phyloP scores from a whole-genome alignment of 2,888 invertebrate genomes.

The Agrochola circellaris region DNA sequence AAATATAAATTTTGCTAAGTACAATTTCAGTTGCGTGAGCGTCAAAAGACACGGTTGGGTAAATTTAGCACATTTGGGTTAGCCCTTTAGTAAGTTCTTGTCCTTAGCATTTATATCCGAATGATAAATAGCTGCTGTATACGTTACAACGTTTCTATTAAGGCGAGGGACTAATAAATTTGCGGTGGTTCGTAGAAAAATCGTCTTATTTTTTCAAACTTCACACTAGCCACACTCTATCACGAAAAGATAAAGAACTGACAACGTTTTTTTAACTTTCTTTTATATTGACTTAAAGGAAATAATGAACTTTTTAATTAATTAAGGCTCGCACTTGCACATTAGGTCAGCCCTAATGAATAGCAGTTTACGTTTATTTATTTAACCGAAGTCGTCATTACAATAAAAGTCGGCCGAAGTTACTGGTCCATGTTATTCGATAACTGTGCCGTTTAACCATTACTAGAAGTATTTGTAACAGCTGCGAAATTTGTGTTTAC shows the following conservation, averaged over 20 bases:
- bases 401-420: conserved; percentile 65
- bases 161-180: conserved; percentile 42
- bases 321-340: conserved; percentile 54
- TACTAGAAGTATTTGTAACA: conserved; percentile 52
- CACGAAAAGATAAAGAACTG: conserved; percentile 53
- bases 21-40: conserved; percentile 35
- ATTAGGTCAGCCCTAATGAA: conserved; percentile 67
- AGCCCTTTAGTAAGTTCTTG: conserved; percentile 37
- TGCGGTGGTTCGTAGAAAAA: conserved; percentile 45
- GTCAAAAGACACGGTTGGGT: conserved; percentile 36
- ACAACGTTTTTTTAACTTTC: conserved; percentile 38
- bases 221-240: conserved; percentile 43
- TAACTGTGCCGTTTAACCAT: conserved; percentile 65
- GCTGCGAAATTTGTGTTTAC: conserved; percentile 50
- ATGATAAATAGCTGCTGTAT: conserved; percentile 49
- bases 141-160: conserved; percentile 50
- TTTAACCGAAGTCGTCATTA: conserved; percentile 68
- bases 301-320: conserved; percentile 58
- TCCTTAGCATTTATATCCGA: conserved; percentile 47
- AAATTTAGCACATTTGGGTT: conserved; percentile 49
- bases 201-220: conserved; percentile 44
- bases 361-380: conserved; percentile 67
- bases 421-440: conserved; percentile 73
- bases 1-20: background rate
- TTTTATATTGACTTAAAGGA: conserved; percentile 40